These are phyloP conservation scores for Oncorhynchus nerka DNA, from an alignment of 2,113 vertebrate species.

Conservation along the genomic window DNA sequence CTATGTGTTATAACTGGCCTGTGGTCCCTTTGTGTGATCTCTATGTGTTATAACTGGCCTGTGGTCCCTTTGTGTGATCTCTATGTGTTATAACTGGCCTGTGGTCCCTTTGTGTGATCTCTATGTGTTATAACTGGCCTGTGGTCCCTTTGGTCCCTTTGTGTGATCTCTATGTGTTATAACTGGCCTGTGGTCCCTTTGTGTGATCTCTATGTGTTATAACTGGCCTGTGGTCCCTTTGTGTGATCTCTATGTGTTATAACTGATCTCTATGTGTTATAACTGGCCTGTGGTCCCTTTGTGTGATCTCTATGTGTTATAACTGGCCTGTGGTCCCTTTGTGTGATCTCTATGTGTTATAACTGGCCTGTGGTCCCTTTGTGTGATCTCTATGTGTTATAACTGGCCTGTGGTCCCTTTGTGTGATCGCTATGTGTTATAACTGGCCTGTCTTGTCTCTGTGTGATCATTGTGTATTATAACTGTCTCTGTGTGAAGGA, in stretches of 20 bases:
- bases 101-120: background rate
- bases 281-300: background rate
- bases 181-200: too few species aligned
- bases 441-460: background rate
- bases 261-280: background rate
- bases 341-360: too few species aligned
- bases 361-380: too few species aligned
- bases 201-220: too few species aligned
- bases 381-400: too few species aligned
- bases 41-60: background rate
- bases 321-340: background rate
- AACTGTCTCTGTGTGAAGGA: slow-evolving; percentile 51
- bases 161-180: too few species aligned
- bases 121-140: background rate
- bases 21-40: background rate
- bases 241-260: too few species aligned
- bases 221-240: background rate
- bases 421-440: too few species aligned
- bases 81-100: background rate
- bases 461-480: too few species aligned
- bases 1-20: background rate
- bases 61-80: background rate
- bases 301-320: too few species aligned
- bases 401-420: background rate
- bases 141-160: background rate